Evolutionary conservation across 2,797 vertebrate genomes (phyloP).

Genomic region (Onychomys leucogaster): DNA sequence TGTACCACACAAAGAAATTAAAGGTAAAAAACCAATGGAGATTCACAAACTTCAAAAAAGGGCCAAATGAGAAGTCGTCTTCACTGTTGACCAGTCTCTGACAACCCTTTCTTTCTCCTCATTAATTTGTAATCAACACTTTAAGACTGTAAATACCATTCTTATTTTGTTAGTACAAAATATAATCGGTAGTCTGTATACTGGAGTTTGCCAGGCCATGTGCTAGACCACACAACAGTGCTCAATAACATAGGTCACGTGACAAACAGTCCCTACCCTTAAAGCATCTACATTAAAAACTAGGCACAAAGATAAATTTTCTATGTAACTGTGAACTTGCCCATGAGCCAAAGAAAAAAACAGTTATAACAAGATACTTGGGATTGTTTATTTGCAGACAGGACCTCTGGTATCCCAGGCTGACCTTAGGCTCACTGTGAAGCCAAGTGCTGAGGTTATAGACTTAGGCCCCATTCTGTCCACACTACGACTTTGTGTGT

Average conservation of each 20-base stretch:
- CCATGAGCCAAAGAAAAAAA: neutral
- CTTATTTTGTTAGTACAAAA: no score
- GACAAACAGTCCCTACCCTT: neutral
- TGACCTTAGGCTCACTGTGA: neutral
- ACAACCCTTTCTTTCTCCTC: no score
- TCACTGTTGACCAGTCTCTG: no score
- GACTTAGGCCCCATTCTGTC: neutral
- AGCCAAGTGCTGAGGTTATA: neutral
- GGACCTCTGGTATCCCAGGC: neutral
- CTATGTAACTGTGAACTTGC: neutral
- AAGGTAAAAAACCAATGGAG: no score
- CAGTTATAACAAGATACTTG: neutral
- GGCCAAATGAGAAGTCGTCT: no score
- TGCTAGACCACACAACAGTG: neutral
- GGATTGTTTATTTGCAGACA: neutral
- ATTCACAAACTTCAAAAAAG: no score
- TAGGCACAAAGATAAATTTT: slow-evolving; percentile 7
- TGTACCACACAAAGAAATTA: no score
- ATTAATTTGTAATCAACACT: no score
- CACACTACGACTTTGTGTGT: neutral
- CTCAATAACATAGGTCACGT: slow-evolving; percentile 22
- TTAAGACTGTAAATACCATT: no score
- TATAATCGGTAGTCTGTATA: no score
- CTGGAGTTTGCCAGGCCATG: neutral
- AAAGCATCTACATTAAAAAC: neutral